These are phyloP conservation scores for Dolichotis patagonum DNA, from an alignment of 2,113 vertebrate species.

Conservation along the genomic window DNA sequence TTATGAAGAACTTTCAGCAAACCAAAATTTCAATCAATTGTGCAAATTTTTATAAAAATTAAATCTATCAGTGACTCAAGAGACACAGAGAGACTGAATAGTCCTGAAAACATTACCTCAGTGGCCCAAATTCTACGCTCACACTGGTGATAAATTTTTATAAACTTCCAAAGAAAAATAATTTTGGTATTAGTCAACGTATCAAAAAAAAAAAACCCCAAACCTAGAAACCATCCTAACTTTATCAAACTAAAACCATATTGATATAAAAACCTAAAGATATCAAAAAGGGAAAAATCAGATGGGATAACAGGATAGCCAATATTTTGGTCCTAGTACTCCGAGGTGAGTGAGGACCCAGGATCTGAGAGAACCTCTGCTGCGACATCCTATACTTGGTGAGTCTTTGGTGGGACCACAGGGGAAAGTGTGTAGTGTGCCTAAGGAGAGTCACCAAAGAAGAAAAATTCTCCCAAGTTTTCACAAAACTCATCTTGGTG, in stretches of 20 bases:
- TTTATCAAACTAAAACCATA: constrained; percentile 29
- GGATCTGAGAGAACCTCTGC: no score
- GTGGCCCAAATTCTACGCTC: neutral
- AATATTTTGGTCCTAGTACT: no score
- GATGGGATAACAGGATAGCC: neutral
- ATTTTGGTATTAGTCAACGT: neutral
- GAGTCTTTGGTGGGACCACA: no score
- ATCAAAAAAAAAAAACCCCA: neutral
- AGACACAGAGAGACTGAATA: neutral
- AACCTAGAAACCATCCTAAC: neutral
- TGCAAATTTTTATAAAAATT: neutral
- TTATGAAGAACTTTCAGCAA: neutral
- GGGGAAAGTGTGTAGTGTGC: no score
- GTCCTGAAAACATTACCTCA: neutral
- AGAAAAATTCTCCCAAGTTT: no score
- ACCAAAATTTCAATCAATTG: neutral
- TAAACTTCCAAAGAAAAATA: neutral
- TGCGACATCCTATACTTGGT: no score
- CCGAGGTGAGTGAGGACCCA: no score
- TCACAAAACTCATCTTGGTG: no score
- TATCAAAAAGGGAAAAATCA: constrained; percentile 51
- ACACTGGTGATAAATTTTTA: neutral
- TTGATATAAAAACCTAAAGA: neutral
- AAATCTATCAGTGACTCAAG: neutral
- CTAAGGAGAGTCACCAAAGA: no score